These are phyloP conservation scores for Apoda limacodes DNA, from an alignment of 2,888 invertebrate genomes.

Conservation along the genomic window DNA sequence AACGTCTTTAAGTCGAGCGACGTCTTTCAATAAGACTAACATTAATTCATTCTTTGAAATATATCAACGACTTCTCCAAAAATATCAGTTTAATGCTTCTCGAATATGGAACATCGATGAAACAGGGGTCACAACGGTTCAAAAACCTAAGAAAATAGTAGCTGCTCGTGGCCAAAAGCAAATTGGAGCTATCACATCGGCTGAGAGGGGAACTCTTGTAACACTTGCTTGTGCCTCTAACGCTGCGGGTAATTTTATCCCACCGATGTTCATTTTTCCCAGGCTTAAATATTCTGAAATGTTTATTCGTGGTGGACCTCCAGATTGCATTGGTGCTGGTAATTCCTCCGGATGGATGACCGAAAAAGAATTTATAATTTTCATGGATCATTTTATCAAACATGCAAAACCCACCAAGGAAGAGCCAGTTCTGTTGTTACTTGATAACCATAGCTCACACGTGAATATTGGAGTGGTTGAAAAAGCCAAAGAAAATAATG, in stretches of 20 bases:
- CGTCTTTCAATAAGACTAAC: slow-evolving; percentile 9
- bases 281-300: slow-evolving; percentile 12
- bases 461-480: slow-evolving; percentile 16
- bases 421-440: slow-evolving; percentile 16
- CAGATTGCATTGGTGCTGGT: slow-evolving; percentile 16
- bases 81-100: slow-evolving; percentile 10
- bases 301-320: slow-evolving; percentile 16
- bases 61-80: slow-evolving; percentile 7
- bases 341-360: slow-evolving; percentile 17
- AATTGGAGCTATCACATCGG: slow-evolving; percentile 13
- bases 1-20: slow-evolving; percentile 7
- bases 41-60: slow-evolving; percentile 6
- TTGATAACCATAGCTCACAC: slow-evolving; percentile 21
- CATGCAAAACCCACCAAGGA: slow-evolving; percentile 17
- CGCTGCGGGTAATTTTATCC: slow-evolving; percentile 10
- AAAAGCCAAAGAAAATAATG: slow-evolving; percentile 19
- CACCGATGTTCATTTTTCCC: slow-evolving; percentile 14
- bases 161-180: slow-evolving; percentile 8
- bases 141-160: slow-evolving; percentile 12
- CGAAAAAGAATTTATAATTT: slow-evolving; percentile 14
- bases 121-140: slow-evolving; percentile 11
- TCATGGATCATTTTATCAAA: slow-evolving; percentile 18
- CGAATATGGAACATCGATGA: slow-evolving; percentile 11
- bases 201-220: slow-evolving; percentile 6
- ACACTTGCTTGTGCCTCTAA: slow-evolving; percentile 8